Base-by-base conservation (phyloP, 2,797 vertebrate genomes). In the Esox masquinongy region DNA sequence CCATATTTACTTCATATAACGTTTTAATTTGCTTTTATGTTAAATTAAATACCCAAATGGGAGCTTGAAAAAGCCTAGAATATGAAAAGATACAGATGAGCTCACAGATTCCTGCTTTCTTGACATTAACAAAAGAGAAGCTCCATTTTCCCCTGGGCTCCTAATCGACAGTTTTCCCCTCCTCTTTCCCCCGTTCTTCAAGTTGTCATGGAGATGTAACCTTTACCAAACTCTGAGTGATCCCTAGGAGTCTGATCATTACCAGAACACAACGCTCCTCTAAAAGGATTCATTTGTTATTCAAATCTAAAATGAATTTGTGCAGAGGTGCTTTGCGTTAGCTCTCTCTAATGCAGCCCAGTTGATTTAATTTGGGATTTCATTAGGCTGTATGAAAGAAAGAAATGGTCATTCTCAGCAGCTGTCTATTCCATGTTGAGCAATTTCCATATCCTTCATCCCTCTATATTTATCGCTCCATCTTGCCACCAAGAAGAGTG, bases 201-300 rank as follows among this genome's bases (percentile, higher is more conserved):
- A 83, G 88, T 88, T 87, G 88, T 88, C 88, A 88, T 90, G 87
- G 86, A 80, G 74, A 91, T 82, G 82, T 83, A 88, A 87, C 90
- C 87, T 91, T 87, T 85, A 79, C 73, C 79, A 82, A 84, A 84
- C 79, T 86, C 78, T 77, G 73, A 80, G 70, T 83, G 80, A 84
- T 83, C 80, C 76, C 79, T 75, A 80, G 78, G 76, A 82, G 77
- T 84, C 79, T 75, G 74, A 88, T 87, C 81, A 82, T 86, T 85
- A 90, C 85, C 75, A 19, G 56, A 73, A 56, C 83, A 82, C 51
- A 31, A 64, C 29, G 24, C 77, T n/a, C 74, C 79, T 82, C 81
- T 86, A 88, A 90, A 89, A 90, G 83, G 80, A 86, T 89, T 90
- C 73, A 91, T 90, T 90, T 91, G 87, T 82, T 85, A 92, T 90